Evolutionary conservation across 1,140 invertebrate species (phyloP).

Genomic region (Saccostrea echinata): DNA sequence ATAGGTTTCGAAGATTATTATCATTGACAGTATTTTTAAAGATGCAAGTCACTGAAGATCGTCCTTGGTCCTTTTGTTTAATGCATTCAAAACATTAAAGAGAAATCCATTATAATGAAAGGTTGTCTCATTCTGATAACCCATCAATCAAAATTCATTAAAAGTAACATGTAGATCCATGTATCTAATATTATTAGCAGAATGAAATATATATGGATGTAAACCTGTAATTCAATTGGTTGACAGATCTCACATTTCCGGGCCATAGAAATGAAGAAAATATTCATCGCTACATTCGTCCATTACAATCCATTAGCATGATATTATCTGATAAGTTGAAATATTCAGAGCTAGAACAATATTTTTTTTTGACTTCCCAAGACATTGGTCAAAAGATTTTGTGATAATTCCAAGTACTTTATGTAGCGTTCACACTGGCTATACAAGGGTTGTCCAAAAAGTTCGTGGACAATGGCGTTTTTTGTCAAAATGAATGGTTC

Average conservation of each 20-base stretch:
- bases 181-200: neutral
- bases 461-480: no score
- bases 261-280: neutral
- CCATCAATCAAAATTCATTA: neutral
- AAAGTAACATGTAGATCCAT: neutral
- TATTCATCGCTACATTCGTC: neutral
- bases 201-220: neutral
- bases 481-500: no score
- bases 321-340: neutral
- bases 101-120: conserved; percentile 55
- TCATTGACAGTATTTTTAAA: neutral
- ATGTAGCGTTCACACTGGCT: no score
- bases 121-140: neutral
- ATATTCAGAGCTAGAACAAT: neutral
- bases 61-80: neutral
- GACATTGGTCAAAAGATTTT: neutral
- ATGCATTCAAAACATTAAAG: conserved; percentile 14
- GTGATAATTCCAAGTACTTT: neutral
- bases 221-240: neutral
- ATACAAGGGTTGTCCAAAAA: no score
- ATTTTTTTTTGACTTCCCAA: neutral
- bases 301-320: neutral
- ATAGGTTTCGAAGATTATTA: conserved; percentile 6
- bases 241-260: neutral
- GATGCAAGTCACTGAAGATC: neutral